Percentiles rank a stretch among this genome's conserved stretches.
phyloP scores from a whole-genome alignment of 1,140 invertebrate species.

The Bombus waltoni region DNA sequence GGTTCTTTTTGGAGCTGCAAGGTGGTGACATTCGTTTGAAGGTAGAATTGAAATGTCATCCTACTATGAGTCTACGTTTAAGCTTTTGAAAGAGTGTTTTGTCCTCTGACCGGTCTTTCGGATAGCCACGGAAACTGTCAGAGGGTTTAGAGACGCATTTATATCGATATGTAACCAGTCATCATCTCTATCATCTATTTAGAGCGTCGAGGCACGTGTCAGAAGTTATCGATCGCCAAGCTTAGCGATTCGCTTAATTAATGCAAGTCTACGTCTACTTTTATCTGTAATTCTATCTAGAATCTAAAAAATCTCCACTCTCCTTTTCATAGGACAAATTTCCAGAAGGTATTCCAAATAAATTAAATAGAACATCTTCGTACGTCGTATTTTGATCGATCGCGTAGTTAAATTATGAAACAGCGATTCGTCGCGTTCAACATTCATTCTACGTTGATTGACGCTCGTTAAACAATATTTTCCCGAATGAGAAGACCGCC shows the following conservation, averaged over 20 bases:
- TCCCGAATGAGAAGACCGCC: neutral
- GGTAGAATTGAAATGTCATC: too few species aligned
- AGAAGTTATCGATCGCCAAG: neutral
- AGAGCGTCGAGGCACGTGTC: neutral
- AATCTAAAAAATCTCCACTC: too few species aligned
- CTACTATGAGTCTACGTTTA: neutral
- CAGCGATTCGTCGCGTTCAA: neutral
- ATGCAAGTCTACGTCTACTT: too few species aligned
- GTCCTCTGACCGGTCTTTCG: neutral
- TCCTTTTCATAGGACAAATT: too few species aligned
- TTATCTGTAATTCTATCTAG: too few species aligned
- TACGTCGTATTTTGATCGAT: neutral
- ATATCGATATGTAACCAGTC: neutral
- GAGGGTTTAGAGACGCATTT: neutral
- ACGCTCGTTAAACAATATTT: conserved; percentile 21
- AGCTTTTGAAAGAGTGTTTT: neutral
- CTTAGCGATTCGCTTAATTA: too few species aligned
- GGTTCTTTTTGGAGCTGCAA: too few species aligned
- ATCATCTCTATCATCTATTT: neutral
- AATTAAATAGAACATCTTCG: neutral
- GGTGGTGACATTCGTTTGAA: neutral
- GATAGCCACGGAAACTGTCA: neutral
- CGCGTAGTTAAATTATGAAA: neutral
- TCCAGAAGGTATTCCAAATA: neutral
- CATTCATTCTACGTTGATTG: neutral